Evolutionary conservation across 2,797 vertebrate genomes (phyloP), one percentile per base, ranked within the genome.

Genomic region (Danio kyathit): DNA sequence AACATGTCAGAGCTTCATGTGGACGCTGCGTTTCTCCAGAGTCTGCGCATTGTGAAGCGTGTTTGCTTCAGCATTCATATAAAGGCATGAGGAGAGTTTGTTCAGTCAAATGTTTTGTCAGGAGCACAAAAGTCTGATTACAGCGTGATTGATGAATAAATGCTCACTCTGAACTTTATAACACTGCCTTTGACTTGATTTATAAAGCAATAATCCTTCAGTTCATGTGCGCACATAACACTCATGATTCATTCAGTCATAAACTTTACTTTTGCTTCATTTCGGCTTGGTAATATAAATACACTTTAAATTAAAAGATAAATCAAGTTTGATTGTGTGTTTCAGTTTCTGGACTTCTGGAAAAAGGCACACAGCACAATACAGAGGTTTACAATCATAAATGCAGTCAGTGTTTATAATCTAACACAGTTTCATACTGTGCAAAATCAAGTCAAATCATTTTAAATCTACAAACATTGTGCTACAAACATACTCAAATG

Each of bases 321-420:
- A 40, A 14, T 52, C 17, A 65, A 10, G 8, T 56, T 56, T 29
- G 12, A 40, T 1, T 8, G 12, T n/a, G 14, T 52, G 14, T 41
- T 7, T 56, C 11, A 74, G 19, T 14, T 6, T 67, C 21, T 14
- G 2, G 63, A 46, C 41, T 57, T 67, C 75, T 77, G 63, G 43
- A 69, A 77, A 77, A 74, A 69, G 49, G 75, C 64, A 64, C 43
- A 65, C 10, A 13, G 7, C 16, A 17, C 14, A 57, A 67, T n/a
- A 38, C 40, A 67, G 46, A 6, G 19, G 56, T 10, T 40, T 12
- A 44, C 51, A 77, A 21, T 48, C 64, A 59, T 11, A 5, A 43
- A 11, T 56, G 19, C n/a, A 6, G 21, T 46, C 1, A n/a, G 17
- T 4, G 49, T 14, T 9, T 57, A 7, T 10, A 17, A 17, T 59